Evolutionary conservation across 2,888 invertebrate species (phyloP).

Genomic region (Eumerus sabulonum): DNA sequence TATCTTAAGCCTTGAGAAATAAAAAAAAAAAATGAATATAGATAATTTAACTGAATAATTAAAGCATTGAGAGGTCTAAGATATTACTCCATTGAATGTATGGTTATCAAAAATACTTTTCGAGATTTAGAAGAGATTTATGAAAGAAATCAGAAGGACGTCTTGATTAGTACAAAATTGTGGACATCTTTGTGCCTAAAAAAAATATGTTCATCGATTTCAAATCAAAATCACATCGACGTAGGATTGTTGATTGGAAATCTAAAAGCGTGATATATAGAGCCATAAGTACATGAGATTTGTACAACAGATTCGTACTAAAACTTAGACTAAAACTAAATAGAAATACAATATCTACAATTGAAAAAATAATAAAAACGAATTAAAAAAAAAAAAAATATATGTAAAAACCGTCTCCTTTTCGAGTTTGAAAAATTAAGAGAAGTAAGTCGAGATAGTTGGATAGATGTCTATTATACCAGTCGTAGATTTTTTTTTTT

Average conservation of each 20-base stretch:
- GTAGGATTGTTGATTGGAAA: constrained; percentile 33
- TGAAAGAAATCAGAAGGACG: constrained; percentile 12
- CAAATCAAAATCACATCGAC: constrained; percentile 17
- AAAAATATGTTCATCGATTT: constrained; percentile 21
- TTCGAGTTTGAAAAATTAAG: constrained; percentile 25
- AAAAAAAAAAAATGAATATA: constrained; percentile 32
- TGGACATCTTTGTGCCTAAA: constrained; percentile 39
- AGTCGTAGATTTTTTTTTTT: no score
- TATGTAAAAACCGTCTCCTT: constrained; percentile 3
- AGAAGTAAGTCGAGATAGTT: constrained; percentile 54
- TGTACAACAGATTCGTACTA: constrained; percentile 56
- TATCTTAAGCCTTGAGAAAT: constrained; percentile 43
- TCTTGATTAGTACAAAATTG: constrained; percentile 52
- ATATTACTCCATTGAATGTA: constrained; percentile 19
- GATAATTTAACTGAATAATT: not conserved
- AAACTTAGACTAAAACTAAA: constrained; percentile 28
- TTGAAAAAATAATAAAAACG: constrained; percentile 51
- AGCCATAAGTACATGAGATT: constrained; percentile 40
- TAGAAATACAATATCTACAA: constrained; percentile 47
- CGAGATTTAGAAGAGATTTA: constrained; percentile 50
- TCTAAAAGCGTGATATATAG: constrained; percentile 14
- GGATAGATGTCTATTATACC: constrained; percentile 50
- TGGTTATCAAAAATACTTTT: constrained; percentile 25
- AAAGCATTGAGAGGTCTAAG: constrained; percentile 60
- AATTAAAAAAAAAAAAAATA: constrained; percentile 8